Evolutionary conservation across 2,888 invertebrate species (phyloP).

Genomic region (Apamea monoglypha): DNA sequence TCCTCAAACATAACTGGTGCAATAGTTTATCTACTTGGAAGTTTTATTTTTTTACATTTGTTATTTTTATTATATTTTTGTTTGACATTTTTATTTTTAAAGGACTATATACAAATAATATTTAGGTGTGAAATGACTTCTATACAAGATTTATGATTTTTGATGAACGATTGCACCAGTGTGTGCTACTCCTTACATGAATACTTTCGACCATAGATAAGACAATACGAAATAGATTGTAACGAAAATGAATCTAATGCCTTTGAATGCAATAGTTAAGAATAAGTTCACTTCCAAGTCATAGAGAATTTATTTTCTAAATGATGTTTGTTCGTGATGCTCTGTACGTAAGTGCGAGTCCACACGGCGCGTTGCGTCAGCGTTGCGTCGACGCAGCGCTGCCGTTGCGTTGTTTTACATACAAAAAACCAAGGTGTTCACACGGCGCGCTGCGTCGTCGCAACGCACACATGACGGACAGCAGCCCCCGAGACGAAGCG

Average conservation of each 20-base stretch:
- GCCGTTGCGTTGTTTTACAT: too few species aligned
- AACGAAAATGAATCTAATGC: constrained; percentile 80
- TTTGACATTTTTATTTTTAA: constrained; percentile 30
- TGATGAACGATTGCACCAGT: constrained; percentile 67
- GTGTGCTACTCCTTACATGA: constrained; percentile 63
- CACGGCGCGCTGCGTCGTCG: too few species aligned
- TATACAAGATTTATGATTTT: constrained; percentile 40
- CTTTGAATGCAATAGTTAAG: constrained; percentile 88
- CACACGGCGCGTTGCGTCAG: too few species aligned
- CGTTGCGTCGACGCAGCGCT: too few species aligned
- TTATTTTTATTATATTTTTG: constrained; percentile 45
- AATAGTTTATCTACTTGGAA: constrained; percentile 43
- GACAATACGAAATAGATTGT: constrained; percentile 89
- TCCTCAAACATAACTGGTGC: constrained; percentile 64
- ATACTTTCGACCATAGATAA: constrained; percentile 88
- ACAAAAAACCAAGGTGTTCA: too few species aligned
- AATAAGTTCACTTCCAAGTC: constrained; percentile 82
- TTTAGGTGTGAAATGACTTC: constrained; percentile 44
- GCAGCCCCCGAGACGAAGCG: too few species aligned
- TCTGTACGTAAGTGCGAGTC: constrained; percentile 75
- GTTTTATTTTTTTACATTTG: constrained; percentile 47
- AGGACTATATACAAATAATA: constrained; percentile 31
- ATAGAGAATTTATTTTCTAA: constrained; percentile 87
- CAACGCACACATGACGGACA: too few species aligned
- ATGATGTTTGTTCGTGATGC: constrained; percentile 80